Conservation (phyloP, 2,113 vertebrate species). For the Rhadina sibilatrix region DNA sequence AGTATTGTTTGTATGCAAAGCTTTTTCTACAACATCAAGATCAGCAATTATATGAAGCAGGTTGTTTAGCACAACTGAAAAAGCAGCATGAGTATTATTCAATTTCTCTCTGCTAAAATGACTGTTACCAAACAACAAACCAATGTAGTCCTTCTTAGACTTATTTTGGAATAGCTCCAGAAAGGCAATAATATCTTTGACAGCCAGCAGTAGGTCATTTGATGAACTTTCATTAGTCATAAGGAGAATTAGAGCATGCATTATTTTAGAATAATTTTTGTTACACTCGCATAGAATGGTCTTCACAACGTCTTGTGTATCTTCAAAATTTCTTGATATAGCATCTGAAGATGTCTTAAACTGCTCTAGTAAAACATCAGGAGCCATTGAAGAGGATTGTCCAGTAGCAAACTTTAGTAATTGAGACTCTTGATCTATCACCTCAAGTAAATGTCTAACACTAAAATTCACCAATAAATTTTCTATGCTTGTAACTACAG, state of each 20-base stretch:
- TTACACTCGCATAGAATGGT: not conserved
- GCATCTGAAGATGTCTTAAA: not conserved
- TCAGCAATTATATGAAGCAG: not conserved
- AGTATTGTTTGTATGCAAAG: not conserved
- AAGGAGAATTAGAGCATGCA: not conserved
- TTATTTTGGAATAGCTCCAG: conserved; percentile 12
- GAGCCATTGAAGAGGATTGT: not conserved
- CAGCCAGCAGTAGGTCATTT: not conserved
- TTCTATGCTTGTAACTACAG: not conserved
- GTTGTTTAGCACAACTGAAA: conserved; percentile 12
- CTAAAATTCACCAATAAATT: not conserved
- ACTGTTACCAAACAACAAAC: not conserved
- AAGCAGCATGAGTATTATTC: not conserved
- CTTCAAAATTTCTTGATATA: not conserved
- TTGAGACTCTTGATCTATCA: conserved; percentile 19
- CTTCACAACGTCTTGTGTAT: not conserved
- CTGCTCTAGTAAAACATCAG: not conserved
- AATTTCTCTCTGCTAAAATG: not conserved
- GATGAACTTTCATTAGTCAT: not conserved
- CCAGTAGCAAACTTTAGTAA: not conserved
- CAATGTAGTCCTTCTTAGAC: not conserved
- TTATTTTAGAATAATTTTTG: not conserved
- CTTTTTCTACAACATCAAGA: not conserved
- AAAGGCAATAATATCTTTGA: conserved; percentile 1
- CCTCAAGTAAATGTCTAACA: not conserved